These are phyloP conservation scores for Probosciger aterrimus DNA, from an alignment of 2,113 vertebrate genomes.

Conservation along the genomic window DNA sequence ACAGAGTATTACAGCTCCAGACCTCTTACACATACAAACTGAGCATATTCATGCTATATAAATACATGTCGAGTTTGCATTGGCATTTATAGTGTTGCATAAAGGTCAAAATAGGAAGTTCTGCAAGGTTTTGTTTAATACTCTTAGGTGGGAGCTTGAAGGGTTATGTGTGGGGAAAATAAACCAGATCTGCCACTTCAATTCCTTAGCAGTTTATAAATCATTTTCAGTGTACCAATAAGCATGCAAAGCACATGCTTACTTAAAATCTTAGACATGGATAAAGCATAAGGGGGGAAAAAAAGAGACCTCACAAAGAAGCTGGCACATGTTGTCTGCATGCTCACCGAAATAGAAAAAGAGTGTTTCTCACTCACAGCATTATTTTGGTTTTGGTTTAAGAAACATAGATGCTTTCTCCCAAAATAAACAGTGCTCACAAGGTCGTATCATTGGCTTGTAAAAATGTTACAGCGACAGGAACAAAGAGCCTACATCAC, in stretches of 20 bases:
- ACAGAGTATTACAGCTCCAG: neutral
- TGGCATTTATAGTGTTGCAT: neutral
- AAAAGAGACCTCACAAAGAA: neutral
- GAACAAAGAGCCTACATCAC: neutral
- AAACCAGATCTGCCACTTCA: neutral
- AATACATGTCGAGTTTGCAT: neutral
- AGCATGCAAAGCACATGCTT: constrained; percentile 44
- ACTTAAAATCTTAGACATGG: neutral
- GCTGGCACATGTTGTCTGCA: neutral
- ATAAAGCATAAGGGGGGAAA: neutral
- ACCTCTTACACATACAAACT: neutral
- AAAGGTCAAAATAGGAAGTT: neutral
- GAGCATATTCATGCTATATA: neutral
- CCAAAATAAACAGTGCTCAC: neutral
- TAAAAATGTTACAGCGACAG: neutral
- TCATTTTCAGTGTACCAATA: neutral
- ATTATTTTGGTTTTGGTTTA: neutral
- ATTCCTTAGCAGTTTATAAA: neutral
- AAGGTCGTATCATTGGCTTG: neutral
- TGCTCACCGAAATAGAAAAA: neutral
- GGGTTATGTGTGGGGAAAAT: neutral
- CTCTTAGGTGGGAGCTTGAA: neutral
- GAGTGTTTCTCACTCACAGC: neutral
- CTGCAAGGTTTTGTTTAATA: neutral
- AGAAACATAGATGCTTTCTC: neutral